phyloP scores from a whole-genome alignment of 2,888 invertebrate genomes.

The Volucella inflata region DNA sequence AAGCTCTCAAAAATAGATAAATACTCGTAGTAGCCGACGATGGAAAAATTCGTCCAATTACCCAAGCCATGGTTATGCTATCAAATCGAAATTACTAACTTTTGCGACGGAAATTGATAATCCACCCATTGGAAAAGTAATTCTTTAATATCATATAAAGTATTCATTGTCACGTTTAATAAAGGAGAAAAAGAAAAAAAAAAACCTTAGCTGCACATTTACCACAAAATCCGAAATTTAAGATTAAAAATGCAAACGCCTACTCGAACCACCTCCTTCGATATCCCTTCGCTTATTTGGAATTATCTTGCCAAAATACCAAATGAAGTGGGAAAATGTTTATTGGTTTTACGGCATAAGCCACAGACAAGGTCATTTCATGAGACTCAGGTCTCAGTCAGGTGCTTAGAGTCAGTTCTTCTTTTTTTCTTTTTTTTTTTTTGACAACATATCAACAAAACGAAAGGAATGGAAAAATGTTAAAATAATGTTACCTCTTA shows the following conservation, averaged over 20 bases:
- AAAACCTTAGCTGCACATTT: slow-evolving; percentile 24
- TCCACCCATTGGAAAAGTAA: no score
- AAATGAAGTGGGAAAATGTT: slow-evolving; percentile 75
- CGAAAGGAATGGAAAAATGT: slow-evolving; percentile 41
- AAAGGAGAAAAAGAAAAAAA: not conserved
- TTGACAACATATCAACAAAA: slow-evolving; percentile 50
- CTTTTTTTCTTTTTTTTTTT: not conserved
- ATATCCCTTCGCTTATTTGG: slow-evolving; percentile 19
- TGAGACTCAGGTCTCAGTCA: not conserved
- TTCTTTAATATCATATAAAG: not conserved
- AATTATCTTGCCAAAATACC: slow-evolving; percentile 59
- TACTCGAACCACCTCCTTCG: slow-evolving; percentile 49
- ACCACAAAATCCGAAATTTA: slow-evolving; percentile 65
- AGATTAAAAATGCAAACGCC: slow-evolving; percentile 73
- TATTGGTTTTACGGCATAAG: slow-evolving; percentile 73
- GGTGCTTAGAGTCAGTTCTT: not conserved
- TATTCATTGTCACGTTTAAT: not conserved
- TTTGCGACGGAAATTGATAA: no score
- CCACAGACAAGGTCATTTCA: slow-evolving; percentile 71
- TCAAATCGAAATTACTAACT: no score
- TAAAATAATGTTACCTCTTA: slow-evolving; percentile 67
- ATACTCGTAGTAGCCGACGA: no score
- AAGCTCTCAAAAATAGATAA: no score
- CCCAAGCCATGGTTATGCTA: no score
- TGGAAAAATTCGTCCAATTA: no score